Evolutionary conservation across 2,113 vertebrate genomes (phyloP), one percentile per base, ranked within the genome.

Genomic region (Ctenomys sociabilis): DNA sequence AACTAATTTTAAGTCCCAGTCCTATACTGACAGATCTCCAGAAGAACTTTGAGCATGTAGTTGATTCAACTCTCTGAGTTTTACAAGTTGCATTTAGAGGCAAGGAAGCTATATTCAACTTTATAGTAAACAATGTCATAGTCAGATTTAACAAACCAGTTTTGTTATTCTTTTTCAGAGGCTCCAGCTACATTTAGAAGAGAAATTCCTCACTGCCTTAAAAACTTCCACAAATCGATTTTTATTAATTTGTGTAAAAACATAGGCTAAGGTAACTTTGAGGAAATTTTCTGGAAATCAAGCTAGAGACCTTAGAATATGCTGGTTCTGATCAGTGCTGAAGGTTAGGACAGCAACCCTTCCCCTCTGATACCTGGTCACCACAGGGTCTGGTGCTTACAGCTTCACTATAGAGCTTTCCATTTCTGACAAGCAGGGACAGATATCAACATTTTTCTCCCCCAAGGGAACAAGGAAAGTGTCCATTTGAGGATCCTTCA

Each of bases 381-480:
- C 3, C 66, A 54, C 13, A 17, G 1, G 40, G 73, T 21, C 30
- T 24, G 32, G 32, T 49, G 24, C 13, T 2, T 22, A 5, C 14
- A 45, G 8, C 49, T 90, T 81, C 21, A 66, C 37, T 32, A n/a
- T 35, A 17, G 45, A 66, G 66, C 45, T 92, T 89, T 32, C 12
- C 14, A 14, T 77, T 85, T 81, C 75, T 93, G 93, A 80, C 88
- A 96, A 86, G 91, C 9, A 12, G 13, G 32, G 49, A 61, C 12
- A 61, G 87, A 95, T 5, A 61, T 6, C 61, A 78, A 90, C 49
- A 82, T 21, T 63, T 54, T 17, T 77, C 32, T 89, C 64, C 81
- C 86, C 68, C 28, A n/a, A 87, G 49, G 83, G 45, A 64, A 26
- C 30, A 59, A 86, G 35, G 12, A 73, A 95, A 52, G 59, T 52